These are phyloP conservation scores for Arctopsyche grandis DNA, from an alignment of 1,140 invertebrate genomes.

Conservation along the genomic window DNA sequence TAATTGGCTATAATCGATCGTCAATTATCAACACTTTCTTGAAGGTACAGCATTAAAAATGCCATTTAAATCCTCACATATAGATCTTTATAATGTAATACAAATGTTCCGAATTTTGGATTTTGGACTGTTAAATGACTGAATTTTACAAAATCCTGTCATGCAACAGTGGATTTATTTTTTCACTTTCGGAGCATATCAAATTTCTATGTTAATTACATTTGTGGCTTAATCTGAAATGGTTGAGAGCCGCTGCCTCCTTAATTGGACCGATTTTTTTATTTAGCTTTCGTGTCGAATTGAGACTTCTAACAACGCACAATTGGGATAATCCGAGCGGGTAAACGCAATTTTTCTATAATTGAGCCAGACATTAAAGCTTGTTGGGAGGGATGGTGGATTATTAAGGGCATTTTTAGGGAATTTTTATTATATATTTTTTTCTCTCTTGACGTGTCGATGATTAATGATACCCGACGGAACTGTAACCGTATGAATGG, in stretches of 20 bases:
- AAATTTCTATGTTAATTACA: too few relatives aligned
- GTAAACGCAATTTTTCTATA: constrained; percentile 12
- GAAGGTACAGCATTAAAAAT: too few relatives aligned
- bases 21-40: too few relatives aligned
- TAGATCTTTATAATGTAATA: too few relatives aligned
- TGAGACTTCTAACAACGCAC: neutral
- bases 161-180: too few relatives aligned
- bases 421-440: neutral
- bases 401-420: neutral
- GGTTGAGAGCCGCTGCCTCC: neutral
- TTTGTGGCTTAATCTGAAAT: too few relatives aligned
- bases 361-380: neutral
- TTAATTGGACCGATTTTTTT: neutral
- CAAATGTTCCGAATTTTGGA: too few relatives aligned
- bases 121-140: too few relatives aligned
- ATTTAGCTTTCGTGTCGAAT: neutral
- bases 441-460: neutral
- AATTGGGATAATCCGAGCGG: neutral
- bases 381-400: neutral
- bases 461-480: neutral
- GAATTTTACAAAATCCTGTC: too few relatives aligned
- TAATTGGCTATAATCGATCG: too few relatives aligned
- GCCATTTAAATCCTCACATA: too few relatives aligned
- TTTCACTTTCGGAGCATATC: too few relatives aligned
- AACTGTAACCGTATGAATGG: neutral